phyloP scores from a whole-genome alignment of 2,888 invertebrate species.

The Enoplolaimus lenunculus region DNA sequence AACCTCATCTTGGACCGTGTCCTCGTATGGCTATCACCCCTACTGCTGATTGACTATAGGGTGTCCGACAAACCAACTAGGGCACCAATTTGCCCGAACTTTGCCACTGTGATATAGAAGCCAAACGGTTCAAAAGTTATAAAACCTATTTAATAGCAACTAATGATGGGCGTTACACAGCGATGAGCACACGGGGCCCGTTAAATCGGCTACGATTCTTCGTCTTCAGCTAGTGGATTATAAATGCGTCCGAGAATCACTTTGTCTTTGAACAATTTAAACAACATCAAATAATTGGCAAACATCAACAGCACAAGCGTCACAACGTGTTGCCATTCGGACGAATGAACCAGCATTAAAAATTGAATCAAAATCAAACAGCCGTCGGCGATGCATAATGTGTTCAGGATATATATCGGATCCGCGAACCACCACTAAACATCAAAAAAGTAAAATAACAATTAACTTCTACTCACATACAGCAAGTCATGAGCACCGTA shows the following conservation, averaged over 20 bases:
- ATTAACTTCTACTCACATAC: slow-evolving; percentile 6
- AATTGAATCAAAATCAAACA: slow-evolving; percentile 50
- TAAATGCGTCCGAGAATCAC: slow-evolving; percentile 52
- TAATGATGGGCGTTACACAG: no score
- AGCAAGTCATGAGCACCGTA: neutral
- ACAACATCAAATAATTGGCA: slow-evolving; percentile 77
- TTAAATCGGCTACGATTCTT: slow-evolving; percentile 15
- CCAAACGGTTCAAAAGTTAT: no score
- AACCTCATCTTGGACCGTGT: no score
- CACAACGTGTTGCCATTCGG: slow-evolving; percentile 79
- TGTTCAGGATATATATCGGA: slow-evolving; percentile 55
- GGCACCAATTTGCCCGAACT: no score
- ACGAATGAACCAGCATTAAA: slow-evolving; percentile 59
- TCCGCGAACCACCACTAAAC: slow-evolving; percentile 66
- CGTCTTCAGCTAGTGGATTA: slow-evolving; percentile 26
- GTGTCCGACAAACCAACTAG: no score
- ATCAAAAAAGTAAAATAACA: slow-evolving; percentile 6
- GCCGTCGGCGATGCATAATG: slow-evolving; percentile 50
- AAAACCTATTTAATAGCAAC: no score
- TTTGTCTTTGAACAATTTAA: slow-evolving; percentile 71
- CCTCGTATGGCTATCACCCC: no score
- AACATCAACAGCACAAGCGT: slow-evolving; percentile 69
- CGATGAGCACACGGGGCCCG: no score
- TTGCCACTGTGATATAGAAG: no score
- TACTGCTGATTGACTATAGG: no score